These are phyloP conservation scores for Hypomecis atomaria DNA, from an alignment of 2,888 invertebrate genomes.

Conservation along the genomic window DNA sequence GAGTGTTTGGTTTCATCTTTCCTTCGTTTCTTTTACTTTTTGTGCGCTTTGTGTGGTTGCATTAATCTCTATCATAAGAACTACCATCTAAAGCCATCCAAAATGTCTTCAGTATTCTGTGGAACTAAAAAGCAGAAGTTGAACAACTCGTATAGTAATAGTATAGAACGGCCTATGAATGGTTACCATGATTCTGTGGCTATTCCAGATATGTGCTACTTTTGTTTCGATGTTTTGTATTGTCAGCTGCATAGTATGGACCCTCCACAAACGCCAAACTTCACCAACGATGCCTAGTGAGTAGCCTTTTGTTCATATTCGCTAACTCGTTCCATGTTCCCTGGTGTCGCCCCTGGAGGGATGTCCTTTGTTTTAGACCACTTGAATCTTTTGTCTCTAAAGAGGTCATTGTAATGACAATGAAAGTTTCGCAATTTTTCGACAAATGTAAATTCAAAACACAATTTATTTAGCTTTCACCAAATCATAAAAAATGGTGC, in stretches of 20 bases:
- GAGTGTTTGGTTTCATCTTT: conserved; percentile 60
- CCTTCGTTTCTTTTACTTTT: conserved; percentile 60
- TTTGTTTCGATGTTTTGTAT: conserved; percentile 99
- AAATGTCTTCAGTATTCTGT: conserved; percentile 96
- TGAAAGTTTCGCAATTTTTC: conserved; percentile 32
- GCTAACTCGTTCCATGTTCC: conserved; percentile 35
- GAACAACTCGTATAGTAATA: conserved; percentile 86
- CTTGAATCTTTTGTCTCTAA: conserved; percentile 58
- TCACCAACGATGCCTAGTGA: conserved; percentile 98
- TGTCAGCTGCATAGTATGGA: conserved; percentile 97
- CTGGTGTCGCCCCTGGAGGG: conserved; percentile 31
- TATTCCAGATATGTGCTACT: conserved; percentile 98
- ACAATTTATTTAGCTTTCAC: conserved; percentile 17
- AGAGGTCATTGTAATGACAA: conserved; percentile 53
- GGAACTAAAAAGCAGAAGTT: conserved; percentile 96
- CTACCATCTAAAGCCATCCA: conserved; percentile 53
- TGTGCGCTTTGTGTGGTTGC: conserved; percentile 59
- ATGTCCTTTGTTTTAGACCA: conserved; percentile 52
- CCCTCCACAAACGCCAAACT: conserved; percentile 95
- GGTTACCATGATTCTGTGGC: conserved; percentile 87
- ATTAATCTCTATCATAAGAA: conserved; percentile 49
- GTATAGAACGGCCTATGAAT: conserved; percentile 85
- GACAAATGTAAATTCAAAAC: conserved; percentile 2
- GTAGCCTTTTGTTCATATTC: conserved; percentile 66
- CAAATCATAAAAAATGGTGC: background rate